Evolutionary conservation across 2,113 vertebrate genomes (phyloP), one percentile per base, ranked within the genome.

Genomic region (Leucoraja erinaceus): DNA sequence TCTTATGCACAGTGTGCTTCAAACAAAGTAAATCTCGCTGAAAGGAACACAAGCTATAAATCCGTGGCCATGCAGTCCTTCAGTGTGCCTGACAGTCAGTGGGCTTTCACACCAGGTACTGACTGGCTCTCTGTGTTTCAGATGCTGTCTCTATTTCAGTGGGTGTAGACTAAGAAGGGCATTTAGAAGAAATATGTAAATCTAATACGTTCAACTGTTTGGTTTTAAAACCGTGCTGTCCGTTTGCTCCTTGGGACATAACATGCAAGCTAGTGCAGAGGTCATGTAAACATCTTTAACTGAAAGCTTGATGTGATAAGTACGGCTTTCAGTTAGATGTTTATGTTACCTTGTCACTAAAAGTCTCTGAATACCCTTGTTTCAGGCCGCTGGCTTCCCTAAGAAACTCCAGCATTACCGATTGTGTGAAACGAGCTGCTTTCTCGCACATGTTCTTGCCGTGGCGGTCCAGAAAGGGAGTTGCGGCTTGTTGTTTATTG

Each of bases 241-340:
- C 10, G 28, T 31, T 91, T 61, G 38, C 9, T 31, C n/a, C 28
- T 31, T 18, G 14, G 28, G 6, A 4, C 61, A 63, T 90, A 28
- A 54, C 18, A 25, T 91, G 47, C 20, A 20, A 18, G 6, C 33
- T 72, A 68, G 93, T 93, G 93, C 76, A 83, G 63, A 63, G 93
- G 93, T 93, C 76, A 81, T 93, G 93, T 93, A 93, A 93, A 93
- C 93, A 93, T 93, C 93, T 93, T 84, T 91, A 93, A 93, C 93
- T 93, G 93, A 84, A 93, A 93, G 93, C 93, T 93, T 78, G 61
- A 54, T n/a, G 20, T 72, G 56, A 38, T 38, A 59, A 84, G 63
- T 66, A 93, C 56, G 56, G 56, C 93, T 93, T 93, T 93, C 93
- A 93, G 93, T 93, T 81, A 28, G 93, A 84, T 93, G 93, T 93